Evolutionary conservation across 1,140 invertebrate genomes (phyloP), one percentile per base, ranked within the genome.

Genomic region (Eubasilissa regina): DNA sequence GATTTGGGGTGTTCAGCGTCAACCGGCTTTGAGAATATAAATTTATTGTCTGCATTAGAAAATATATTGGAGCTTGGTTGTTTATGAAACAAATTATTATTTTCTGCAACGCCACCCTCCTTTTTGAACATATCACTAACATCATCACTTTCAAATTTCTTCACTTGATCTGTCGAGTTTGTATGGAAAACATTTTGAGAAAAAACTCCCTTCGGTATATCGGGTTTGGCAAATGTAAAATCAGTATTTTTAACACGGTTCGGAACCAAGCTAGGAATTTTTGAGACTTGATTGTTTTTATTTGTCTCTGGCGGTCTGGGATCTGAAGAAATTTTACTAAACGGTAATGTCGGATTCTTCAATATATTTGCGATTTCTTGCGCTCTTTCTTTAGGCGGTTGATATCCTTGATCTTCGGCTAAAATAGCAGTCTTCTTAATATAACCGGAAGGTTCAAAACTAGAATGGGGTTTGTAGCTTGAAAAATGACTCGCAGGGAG

Each of bases 361-460:
- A 86, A 66, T 84, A 89, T 84, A 68, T 78, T 68, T 35, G 84
- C 78, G 25, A 89, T 80, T 83, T 88, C 84, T 84, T 86, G 87
- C 75, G 87, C 85, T 47, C 84, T 87, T 77, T 88, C 88, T 80
- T 87, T 86, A 35, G 83, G 82, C 1, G 88, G 88, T 75, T 86
- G 85, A 83, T 89, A 87, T 43, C 86, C 85, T 85, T 92, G 89
- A 86, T 92, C 90, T 81, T 89, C 85, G 82, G 91, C 92, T 75
- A 90, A 86, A 10, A 92, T 81, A 0, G 92, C 89, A 12, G 87
- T 84, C 74, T 87, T 82, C 80, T 90, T 88, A 25, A 93, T 85
- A 84, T 89, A 91, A 4, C 93, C 92, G 62, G 92, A 87, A 12
- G 86, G 84, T 84, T 92, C 90, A 83, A 95, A 95, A 87, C 94